A percentile compares a stretch with the other conserved stretches of the same genome.
phyloP scores from a whole-genome alignment of 2,797 vertebrate species.

The Loriculus beryllinus region DNA sequence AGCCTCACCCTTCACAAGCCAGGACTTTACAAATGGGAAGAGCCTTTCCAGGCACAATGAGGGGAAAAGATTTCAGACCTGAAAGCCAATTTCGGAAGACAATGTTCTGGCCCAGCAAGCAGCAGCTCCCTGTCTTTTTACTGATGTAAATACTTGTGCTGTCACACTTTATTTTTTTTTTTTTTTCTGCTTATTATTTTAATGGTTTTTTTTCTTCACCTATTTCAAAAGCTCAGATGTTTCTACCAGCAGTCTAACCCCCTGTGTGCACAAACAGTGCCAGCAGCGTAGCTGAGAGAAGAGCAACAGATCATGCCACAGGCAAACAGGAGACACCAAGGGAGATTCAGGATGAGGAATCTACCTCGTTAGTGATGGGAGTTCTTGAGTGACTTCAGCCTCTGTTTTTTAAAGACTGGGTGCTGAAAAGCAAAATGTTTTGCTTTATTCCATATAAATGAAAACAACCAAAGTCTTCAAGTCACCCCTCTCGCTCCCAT shows the following conservation, averaged over 20 bases:
- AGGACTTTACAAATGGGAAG: neutral
- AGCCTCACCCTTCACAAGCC: neutral
- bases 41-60: neutral
- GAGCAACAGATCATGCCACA: neutral
- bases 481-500: neutral
- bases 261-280: neutral
- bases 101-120: neutral
- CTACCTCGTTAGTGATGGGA: neutral
- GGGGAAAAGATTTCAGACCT: neutral
- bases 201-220: neutral
- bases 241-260: neutral
- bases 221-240: neutral
- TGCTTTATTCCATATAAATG: neutral
- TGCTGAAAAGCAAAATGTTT: neutral
- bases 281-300: neutral
- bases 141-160: neutral
- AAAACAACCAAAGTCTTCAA: neutral
- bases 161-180: neutral
- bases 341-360: neutral
- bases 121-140: neutral
- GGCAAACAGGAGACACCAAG: neutral
- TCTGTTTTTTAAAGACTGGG: neutral
- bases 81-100: neutral
- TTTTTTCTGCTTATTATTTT: neutral
- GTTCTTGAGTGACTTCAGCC: neutral